Evolutionary conservation across 1,140 invertebrate species (phyloP), one percentile per base, ranked within the genome.

Genomic region (Triops longicaudatus): DNA sequence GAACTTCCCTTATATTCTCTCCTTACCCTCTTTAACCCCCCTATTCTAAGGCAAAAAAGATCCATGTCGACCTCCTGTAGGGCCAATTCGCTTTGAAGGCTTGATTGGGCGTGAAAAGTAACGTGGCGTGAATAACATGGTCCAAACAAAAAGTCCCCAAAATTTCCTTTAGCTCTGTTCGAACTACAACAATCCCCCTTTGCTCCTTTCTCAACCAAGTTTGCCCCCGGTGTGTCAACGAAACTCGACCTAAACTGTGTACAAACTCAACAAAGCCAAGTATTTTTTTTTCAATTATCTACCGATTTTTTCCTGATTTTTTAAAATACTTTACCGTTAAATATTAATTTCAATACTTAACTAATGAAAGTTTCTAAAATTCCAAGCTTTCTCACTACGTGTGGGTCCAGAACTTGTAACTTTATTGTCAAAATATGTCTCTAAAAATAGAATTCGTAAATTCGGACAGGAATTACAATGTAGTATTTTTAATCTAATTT

Each of bases 21-120:
- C 22, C 41, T 73, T 28, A 44, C 74, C 41, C 74, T 37, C 41
- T 31, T 44, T 9, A 42, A 42, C 74, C 73, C 73, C 26, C 73
- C 73, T 11, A 17, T 7, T 73, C n/a, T 11, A 4, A 37, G 31
- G 31, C 50, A 9, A 22, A 63, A 63, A 63, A 63, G 50, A 63
- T 63, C 50, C 50, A 63, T 63, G 50, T 63, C 50, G n/a, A 63
- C 50, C 50, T 14, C 50, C 50, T 2, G 50, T 63, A 22, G 50
- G 50, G 50, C 17, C 50, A 63, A 63, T 63, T 63, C 50, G 50
- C 50, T 63, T 63, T 63, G 50, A 22, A 63, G 50, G 50, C 50
- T 63, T 63, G 50, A 63, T 63, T 63, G 50, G 50, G 50, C 50
- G 50, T 63, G 50, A 63, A 63, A 63, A n/a, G 50, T 63, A 63